Evolutionary conservation across 2,797 vertebrate genomes (phyloP).

Genomic region (Oceanodroma leucorhoa): DNA sequence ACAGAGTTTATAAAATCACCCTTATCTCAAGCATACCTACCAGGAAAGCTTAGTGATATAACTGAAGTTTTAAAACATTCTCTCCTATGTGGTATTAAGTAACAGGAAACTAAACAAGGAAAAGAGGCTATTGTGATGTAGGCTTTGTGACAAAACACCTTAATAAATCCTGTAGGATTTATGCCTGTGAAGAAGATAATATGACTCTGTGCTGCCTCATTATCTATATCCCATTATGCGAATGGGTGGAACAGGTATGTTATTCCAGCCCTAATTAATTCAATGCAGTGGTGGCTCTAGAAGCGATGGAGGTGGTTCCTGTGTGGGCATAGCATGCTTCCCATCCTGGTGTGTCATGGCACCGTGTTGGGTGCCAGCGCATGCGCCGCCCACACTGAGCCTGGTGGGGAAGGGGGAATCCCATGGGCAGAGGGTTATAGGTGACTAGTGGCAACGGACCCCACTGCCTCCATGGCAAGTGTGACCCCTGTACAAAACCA

Average conservation of each 20-base stretch:
- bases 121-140: neutral
- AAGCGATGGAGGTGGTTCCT: neutral
- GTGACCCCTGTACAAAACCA: neutral
- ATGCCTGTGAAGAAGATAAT: neutral
- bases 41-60: neutral
- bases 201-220: neutral
- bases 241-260: neutral
- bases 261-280: neutral
- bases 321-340: rapidly evolving
- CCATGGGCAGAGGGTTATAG: neutral
- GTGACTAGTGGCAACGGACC: neutral
- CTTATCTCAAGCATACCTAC: neutral
- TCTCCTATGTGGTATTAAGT: neutral
- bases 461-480: neutral
- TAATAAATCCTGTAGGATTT: neutral
- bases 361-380: rapidly evolving
- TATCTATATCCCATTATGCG: neutral
- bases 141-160: neutral
- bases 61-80: neutral
- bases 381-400: rapidly evolving
- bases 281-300: neutral
- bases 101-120: neutral
- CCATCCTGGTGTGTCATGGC: too few relatives aligned
- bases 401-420: neutral
- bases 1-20: neutral